Evolutionary conservation across 2,113 vertebrate genomes (phyloP), one percentile per base, ranked within the genome.

Genomic region (Cavia aperea): DNA sequence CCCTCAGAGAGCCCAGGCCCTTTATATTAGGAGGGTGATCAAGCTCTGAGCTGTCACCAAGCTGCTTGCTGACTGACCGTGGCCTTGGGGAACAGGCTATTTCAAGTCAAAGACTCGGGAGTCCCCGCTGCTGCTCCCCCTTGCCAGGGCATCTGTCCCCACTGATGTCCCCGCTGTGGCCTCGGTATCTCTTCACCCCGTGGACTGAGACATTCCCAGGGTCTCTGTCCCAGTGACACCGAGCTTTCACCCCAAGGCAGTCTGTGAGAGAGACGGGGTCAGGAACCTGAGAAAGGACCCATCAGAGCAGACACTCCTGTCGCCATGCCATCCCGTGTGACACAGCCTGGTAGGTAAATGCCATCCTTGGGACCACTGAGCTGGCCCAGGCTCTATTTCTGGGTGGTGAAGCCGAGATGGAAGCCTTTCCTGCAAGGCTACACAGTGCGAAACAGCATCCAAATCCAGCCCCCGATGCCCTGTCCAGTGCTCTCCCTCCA

Each of bases 401-500:
- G 36, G 70, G 56, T 29, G 33, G 49, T 15, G 46, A 82, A 66
- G 54, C 63, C n/a, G 24, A 83, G 62, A 51, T 36, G 51, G 21
- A 68, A 15, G 72, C 18, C 19, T 65, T 56, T 68, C 43, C 49
- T 58, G 24, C 16, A 43, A 51, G 85, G 62, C 31, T 36, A 8
- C 58, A 26, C 0, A 4, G 7, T 26, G 54, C 62, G 78, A 82
- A 58, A n/a, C 18, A 16, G 66, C 31, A 54, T 16, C 51, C 7
- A 36, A 82, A 43, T 60, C 58, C 51, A 12, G 19, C n/a, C 18
- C 18, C 24, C 1, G 54, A 54, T 56, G 62, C 81, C 62, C 19
- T 16, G 0, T 12, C 26, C 29, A 4, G 46, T n/a, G 33, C 43
- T 72, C 72, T 46, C 16, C 70, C 19, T 12, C 1, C 9, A 1